Evolutionary conservation across 2,113 vertebrate species (phyloP), one percentile per base, ranked within the genome.

Genomic region (Dipodomys spectabilis): DNA sequence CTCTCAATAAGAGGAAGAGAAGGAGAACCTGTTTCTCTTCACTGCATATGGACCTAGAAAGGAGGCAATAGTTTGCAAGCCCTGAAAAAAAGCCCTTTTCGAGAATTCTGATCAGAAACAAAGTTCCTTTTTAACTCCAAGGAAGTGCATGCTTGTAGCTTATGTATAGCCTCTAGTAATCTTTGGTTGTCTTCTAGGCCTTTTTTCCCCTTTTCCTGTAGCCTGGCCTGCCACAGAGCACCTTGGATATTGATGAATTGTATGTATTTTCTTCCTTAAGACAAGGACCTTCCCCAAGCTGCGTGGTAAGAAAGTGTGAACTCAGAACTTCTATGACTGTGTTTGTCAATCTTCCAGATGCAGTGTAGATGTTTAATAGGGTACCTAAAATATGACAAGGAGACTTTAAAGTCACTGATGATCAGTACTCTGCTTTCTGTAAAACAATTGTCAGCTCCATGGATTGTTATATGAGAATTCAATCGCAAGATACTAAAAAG

Each of bases 121-220:
- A 19, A 39, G 25, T 68, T 12, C n/a, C 39, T 49, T 22, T 1
- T 64, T 23, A 65, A 67, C 13, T 64, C 2, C 71, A 69, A 74
- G 57, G 91, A 90, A 79, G 49, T 67, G 39, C 16, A 71, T 69
- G 49, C 81, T 27, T 94, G 9, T 85, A 27, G 44, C 27, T 83
- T 35, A 16, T 16, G 32, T 4, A 3, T 16, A 75, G 10, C 28
- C 57, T 82, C 39, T 27, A 60, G 28, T 13, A 57, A 39, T 22
- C 49, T 71, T 60, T 77, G 44, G 10, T 62, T 0, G 49, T 32
- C 7, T 64, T 6, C 11, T 64, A 73, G 53, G 2, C 19, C 84
- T 65, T 65, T 23, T 32, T 49, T 80, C 79, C 19, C 6, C 13
- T 64, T 72, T 86, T 30, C 18, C 44, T 72, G 69, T 11, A 44